Evolutionary conservation across 2,113 vertebrate genomes (phyloP), one percentile per base, ranked within the genome.

Genomic region (Ophthalmolycus amberensis): DNA sequence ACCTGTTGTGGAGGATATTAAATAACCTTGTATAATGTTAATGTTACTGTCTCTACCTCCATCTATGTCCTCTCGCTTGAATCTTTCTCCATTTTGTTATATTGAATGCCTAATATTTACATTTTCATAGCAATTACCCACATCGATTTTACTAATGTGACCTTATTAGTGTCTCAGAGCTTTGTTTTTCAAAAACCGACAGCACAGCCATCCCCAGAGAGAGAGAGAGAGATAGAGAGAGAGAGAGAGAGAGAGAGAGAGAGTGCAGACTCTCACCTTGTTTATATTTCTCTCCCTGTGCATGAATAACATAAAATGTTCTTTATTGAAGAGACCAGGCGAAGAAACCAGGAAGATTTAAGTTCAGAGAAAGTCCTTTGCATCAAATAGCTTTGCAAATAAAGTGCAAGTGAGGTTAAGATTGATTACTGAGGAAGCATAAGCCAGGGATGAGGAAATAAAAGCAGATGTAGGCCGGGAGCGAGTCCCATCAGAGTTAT

Each of bases 41-140:
- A 77, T 38, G 56, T 84, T 44, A 62, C 29, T 20, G 6, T 75
- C 67, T 27, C 37, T 52, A 1, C 32, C 67, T 34, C 27, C 29
- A 5, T 66, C 42, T 52, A 58, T 70, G 32, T 71, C 66, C 32
- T 71, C 32, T 18, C 8, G 50, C 56, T 79, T n/a, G 58, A 44
- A 40, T 75, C n/a, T 70, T 54, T 48, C 42, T 15, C 37, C 62
- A 54, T 10, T 75, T 48, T 75, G 18, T 63, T 18, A 77, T 80
- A 60, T 79, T 77, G 44, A 73, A 79, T 81, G 58, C 54, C 70
- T 18, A 69, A 83, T 82, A 86, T 89, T 90, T 86, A 70, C 66
- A 83, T 83, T 85, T 88, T 73, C 66, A 75, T n/a, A 64, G 42
- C 60, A 75, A 82, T 87, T 79, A 75, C 66, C 50, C 71, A 60